Percentiles rank a stretch among this genome's conserved stretches.
Conservation (phyloP, 2,888 invertebrate species). For the Abrostola tripartita region DNA sequence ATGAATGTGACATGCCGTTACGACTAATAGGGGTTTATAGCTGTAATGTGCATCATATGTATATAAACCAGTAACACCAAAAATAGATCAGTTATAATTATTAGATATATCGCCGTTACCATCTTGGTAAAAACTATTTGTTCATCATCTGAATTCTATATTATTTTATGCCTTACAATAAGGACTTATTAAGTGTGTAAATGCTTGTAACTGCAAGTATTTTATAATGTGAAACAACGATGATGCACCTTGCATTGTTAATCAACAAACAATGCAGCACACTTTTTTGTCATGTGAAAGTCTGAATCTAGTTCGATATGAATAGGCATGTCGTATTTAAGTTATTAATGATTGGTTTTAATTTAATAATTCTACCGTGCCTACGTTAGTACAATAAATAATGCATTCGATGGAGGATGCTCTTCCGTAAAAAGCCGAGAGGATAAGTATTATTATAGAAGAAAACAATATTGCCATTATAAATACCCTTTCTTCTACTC, state of each 20-base stretch:
- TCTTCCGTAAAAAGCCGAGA: too few relatives aligned
- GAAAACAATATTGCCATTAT: too few relatives aligned
- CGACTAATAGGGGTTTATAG: not conserved
- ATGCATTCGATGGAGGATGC: too few relatives aligned
- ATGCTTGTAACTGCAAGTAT: constrained; percentile 10
- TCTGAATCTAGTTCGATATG: constrained; percentile 71
- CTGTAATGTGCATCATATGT: too few relatives aligned
- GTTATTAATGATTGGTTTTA: constrained; percentile 50
- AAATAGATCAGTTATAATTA: too few relatives aligned
- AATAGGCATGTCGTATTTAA: constrained; percentile 63
- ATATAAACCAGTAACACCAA: too few relatives aligned
- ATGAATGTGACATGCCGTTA: constrained; percentile 6
- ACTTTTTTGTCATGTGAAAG: constrained; percentile 82
- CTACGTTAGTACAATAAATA: too few relatives aligned
- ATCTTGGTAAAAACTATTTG: too few relatives aligned
- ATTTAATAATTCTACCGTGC: not conserved
- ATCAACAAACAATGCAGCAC: constrained; percentile 73
- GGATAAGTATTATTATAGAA: too few relatives aligned
- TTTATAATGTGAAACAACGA: constrained; percentile 57
- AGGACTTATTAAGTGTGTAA: not conserved
- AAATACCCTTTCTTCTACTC: too few relatives aligned
- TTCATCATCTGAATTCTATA: too few relatives aligned
- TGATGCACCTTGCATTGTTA: constrained; percentile 57
- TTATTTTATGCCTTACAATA: not conserved
- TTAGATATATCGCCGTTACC: too few relatives aligned